Evolutionary conservation across 2,797 vertebrate genomes (phyloP).

Genomic region (Peromyscus attwateri): DNA sequence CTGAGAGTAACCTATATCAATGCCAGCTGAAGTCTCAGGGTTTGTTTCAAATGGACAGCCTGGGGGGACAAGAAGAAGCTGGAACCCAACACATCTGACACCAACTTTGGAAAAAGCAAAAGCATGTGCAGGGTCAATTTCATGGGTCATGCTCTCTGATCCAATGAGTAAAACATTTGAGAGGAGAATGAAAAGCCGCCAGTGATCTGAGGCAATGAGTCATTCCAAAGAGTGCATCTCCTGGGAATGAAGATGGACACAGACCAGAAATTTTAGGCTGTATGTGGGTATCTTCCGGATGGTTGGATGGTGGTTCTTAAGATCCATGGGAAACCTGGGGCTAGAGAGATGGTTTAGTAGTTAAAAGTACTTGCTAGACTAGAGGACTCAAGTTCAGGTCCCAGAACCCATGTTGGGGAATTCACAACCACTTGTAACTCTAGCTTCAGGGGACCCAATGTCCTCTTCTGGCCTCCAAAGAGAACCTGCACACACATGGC

Average conservation of each 20-base stretch:
- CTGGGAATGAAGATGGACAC: neutral
- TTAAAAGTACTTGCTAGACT: neutral
- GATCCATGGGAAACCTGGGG: neutral
- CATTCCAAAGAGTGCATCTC: slow-evolving; percentile 6
- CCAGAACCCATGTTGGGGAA: neutral
- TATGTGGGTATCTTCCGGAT: neutral
- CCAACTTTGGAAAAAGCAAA: slow-evolving; percentile 66
- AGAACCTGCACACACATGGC: neutral
- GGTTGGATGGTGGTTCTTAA: neutral
- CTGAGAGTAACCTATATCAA: slow-evolving; percentile 65
- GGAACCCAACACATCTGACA: slow-evolving; percentile 41
- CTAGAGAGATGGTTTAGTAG: neutral
- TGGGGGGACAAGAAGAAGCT: neutral
- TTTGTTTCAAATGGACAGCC: slow-evolving; percentile 60
- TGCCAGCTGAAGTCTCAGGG: neutral
- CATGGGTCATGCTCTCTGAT: slow-evolving; percentile 70
- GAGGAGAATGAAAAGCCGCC: slow-evolving; percentile 37
- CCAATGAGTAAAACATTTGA: slow-evolving; percentile 58
- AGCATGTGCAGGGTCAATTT: slow-evolving; percentile 53
- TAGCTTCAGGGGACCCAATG: neutral
- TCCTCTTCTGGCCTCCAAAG: neutral
- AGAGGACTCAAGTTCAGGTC: neutral
- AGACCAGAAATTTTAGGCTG: neutral
- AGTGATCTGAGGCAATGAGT: slow-evolving; percentile 31
- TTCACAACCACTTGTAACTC: neutral